These are phyloP conservation scores for Thereva unica DNA, from an alignment of 2,888 invertebrate genomes.

Conservation along the genomic window DNA sequence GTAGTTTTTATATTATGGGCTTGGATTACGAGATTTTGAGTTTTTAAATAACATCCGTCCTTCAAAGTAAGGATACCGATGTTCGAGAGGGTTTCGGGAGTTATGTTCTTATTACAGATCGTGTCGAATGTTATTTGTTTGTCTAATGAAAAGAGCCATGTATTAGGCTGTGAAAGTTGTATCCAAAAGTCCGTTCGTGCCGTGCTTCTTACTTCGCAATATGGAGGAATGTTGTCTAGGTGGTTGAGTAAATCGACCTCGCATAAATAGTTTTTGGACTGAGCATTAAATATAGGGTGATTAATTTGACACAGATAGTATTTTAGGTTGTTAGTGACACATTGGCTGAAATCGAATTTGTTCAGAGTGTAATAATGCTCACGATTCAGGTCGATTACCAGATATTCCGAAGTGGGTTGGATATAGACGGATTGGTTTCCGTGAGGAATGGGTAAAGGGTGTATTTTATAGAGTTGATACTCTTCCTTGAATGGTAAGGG, in stretches of 20 bases:
- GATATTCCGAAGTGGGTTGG: conserved; percentile 6
- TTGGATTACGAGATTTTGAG: conserved; percentile 3
- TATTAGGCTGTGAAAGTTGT: too few species aligned
- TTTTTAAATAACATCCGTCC: conserved; percentile 7
- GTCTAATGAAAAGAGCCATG: too few species aligned
- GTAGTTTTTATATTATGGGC: background rate
- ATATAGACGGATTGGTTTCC: background rate
- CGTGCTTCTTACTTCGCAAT: too few species aligned
- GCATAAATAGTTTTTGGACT: conserved; percentile 1
- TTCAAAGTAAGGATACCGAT: background rate
- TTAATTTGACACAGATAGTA: background rate
- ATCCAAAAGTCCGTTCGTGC: too few species aligned
- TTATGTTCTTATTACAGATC: too few species aligned
- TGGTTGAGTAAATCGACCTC: conserved; percentile 1
- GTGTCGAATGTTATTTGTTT: too few species aligned
- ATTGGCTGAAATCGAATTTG: conserved; percentile 7
- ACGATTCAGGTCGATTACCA: conserved; percentile 1
- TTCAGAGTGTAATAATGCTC: conserved; percentile 8
- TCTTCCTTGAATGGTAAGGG: conserved; percentile 6
- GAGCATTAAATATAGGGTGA: conserved; percentile 6
- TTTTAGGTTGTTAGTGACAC: conserved; percentile 1
- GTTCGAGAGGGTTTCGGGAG: too few species aligned
- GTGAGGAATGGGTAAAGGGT: conserved; percentile 8
- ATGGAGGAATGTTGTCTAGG: too few species aligned
- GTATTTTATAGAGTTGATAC: background rate